Evolutionary conservation across 1,140 invertebrate genomes (phyloP), one percentile per base, ranked within the genome.

Genomic region (Rhagoletis zephyria): DNA sequence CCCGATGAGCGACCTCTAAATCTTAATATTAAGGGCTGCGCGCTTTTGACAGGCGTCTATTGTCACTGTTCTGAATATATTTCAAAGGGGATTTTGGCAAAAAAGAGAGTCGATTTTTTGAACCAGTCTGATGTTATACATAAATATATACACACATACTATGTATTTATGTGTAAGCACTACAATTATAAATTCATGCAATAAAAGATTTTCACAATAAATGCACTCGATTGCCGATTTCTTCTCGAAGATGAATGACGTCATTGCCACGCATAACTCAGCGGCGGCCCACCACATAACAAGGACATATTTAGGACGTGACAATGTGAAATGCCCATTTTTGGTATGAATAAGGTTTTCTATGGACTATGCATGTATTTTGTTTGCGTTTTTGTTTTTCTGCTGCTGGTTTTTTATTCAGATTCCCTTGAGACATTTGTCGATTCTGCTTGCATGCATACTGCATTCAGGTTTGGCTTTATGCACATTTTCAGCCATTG

Each of bases 261-360:
- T 81, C 74, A 81, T 30, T n/a, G 74, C n/a, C 2, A 51, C 5
- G 10, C 48, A 81, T 81, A 81, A 81, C 74, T 81, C 48, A 16
- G 16, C 45, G n/a, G 74, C 74, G n/a, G 74, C 74, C 48, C 74
- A 81, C 74, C 74, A 56, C 48, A 56, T n/a, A n/a, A 30, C 74
- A 81, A 81, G 74, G 74, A 81, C 74, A 12, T 56, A 81, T 81
- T 81, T 81, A 56, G 48, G 74, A 81, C 74, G 74, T 81, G 74
- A 81, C 74, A 81, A 56, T 81, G 74, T 9, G 74, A 56, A 45
- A 56, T 56, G 12, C 51, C 74, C 74, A 81, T n/a, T 19, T 81
- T 81, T 81, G 74, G 74, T 56, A 1, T 81, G 74, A 81, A 51
- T 56, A 81, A 81, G 74, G 48, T 81, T 81, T 81, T 56, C 0